Evolutionary conservation across 2,113 vertebrate species (phyloP).

Genomic region (Chionis minor): DNA sequence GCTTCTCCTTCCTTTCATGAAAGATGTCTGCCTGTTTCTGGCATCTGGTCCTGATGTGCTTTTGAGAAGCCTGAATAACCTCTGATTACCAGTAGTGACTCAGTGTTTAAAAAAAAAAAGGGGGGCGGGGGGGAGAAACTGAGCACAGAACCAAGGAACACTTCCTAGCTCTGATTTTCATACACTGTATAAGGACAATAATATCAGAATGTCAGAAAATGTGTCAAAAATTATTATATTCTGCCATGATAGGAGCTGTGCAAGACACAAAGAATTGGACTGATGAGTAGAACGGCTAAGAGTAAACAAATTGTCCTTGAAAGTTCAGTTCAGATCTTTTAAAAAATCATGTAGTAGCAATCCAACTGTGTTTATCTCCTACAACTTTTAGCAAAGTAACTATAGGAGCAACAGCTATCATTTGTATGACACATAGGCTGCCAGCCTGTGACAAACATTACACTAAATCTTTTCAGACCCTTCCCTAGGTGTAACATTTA

Average conservation of each 20-base stretch:
- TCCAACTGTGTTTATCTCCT: background rate
- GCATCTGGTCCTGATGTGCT: conserved; percentile 39
- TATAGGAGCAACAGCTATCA: background rate
- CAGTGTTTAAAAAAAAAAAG: background rate
- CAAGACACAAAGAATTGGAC: background rate
- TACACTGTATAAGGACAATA: background rate
- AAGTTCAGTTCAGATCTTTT: background rate
- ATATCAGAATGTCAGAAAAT: background rate
- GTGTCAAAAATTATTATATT: background rate
- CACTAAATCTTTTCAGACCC: background rate
- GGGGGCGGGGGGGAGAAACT: too few relatives aligned
- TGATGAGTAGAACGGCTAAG: background rate
- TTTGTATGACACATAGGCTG: background rate
- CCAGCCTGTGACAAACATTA: background rate
- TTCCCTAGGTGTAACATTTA: background rate
- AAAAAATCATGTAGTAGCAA: background rate
- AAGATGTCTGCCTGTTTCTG: conserved; percentile 6
- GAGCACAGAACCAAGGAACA: conserved; percentile 18
- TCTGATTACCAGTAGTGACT: conserved; percentile 47
- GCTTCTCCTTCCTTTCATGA: background rate
- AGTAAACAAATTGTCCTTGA: conserved; percentile 17
- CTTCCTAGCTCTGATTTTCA: background rate
- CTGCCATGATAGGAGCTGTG: background rate
- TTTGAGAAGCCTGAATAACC: conserved; percentile 62
- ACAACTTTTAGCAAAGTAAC: background rate